Evolutionary conservation across 2,113 vertebrate genomes (phyloP), one percentile per base, ranked within the genome.

Genomic region (Noturus placidus): DNA sequence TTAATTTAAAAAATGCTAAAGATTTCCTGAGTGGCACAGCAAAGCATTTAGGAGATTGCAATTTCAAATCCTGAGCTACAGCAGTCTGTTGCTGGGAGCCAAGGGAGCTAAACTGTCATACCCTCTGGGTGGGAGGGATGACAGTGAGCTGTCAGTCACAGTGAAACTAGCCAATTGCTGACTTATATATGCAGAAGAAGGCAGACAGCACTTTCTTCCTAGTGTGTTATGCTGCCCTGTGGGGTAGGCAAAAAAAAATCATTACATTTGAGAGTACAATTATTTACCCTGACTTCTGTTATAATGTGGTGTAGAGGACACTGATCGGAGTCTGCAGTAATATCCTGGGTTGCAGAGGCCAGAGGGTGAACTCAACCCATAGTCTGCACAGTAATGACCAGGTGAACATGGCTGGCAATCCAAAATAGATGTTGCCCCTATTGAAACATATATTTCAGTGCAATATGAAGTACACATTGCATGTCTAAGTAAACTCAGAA

Each of bases 291-390:
- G 91, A 27, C 42, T 78, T 83, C 33, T 76, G 86, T 93, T 94
- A 79, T 88, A 42, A 33, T 65, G 74, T 33, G 96, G 97, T 27
- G 78, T 91, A 11, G 96, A 93, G 0, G 93, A 87, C 42, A 1
- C 91, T 9, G 96, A 96, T 72, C 93, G 94, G 33, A 93, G 86
- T n/a, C 69, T 87, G 90, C 97, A 98, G 93, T 95, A 98, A 84
- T 96, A 95, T 0, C 96, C 96, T 0, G 96, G 87, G 59, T 89
- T 91, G 88, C 97, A 97, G 5, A 57, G 94, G 0, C 97, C 96
- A 0, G 95, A 96, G 0, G 97, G 96, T 35, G 91, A 86, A 0
- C 90, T 92, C 63, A 97, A 95, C 1, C 97, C 97, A 91, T 70
- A 35, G 27, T 92, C 80, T 20, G 91, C 91, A 46, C 96, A 96